Evolutionary conservation across 2,888 invertebrate species (phyloP).

Genomic region (Habrosyne pyritoides): DNA sequence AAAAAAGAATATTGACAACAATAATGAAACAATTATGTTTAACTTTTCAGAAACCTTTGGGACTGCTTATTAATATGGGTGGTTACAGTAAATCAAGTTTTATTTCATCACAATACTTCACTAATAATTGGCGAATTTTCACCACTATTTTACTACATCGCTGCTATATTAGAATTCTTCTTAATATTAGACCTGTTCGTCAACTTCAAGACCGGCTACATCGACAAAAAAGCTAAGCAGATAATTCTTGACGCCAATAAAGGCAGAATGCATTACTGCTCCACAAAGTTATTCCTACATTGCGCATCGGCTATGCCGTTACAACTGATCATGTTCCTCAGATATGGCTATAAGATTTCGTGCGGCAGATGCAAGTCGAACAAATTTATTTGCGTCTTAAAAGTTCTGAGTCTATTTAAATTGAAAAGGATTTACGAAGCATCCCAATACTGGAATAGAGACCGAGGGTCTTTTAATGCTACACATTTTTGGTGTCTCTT

Average conservation of each 20-base stretch:
- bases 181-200: constrained; percentile 35
- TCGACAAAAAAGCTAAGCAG: constrained; percentile 23
- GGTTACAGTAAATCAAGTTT: constrained; percentile 23
- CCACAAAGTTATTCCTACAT: constrained; percentile 41
- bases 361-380: constrained; percentile 35
- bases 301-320: constrained; percentile 38
- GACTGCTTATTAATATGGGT: constrained; percentile 27
- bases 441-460: constrained; percentile 27
- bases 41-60: constrained; percentile 42
- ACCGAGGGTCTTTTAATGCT: constrained; percentile 15
- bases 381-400: constrained; percentile 27
- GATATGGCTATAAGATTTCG: constrained; percentile 30
- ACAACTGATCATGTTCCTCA: constrained; percentile 34
- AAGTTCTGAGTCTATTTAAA: constrained; percentile 27
- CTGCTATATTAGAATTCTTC: constrained; percentile 27
- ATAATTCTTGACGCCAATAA: constrained; percentile 29
- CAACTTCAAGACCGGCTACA: constrained; percentile 36
- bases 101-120: constrained; percentile 34
- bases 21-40: not conserved
- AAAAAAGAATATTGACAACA: too few species aligned
- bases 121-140: constrained; percentile 20
- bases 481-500: constrained; percentile 30
- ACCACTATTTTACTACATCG: constrained; percentile 21
- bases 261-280: constrained; percentile 33
- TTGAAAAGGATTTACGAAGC: constrained; percentile 27